These are phyloP conservation scores for Limnephilus auricula DNA, from an alignment of 2,888 invertebrate genomes.

Conservation along the genomic window DNA sequence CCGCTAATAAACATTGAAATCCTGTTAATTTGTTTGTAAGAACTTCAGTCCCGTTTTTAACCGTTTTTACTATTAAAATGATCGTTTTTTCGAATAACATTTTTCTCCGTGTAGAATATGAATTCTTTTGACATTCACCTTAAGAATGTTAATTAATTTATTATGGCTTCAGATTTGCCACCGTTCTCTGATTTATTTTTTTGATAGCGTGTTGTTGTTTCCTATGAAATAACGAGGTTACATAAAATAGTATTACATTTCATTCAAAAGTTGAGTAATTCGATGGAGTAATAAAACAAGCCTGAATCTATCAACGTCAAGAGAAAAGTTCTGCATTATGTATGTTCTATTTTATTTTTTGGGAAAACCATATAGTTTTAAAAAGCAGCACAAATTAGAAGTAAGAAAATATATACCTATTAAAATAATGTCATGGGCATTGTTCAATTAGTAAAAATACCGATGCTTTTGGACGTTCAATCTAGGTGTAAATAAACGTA, in stretches of 20 bases:
- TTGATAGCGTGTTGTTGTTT: not conserved
- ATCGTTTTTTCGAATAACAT: no score
- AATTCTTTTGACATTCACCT: no score
- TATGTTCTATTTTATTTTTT: not conserved
- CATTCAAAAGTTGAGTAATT: not conserved
- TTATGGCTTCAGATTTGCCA: not conserved
- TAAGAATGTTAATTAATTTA: not conserved
- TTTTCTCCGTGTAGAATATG: no score
- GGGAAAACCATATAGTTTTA: slow-evolving; percentile 22
- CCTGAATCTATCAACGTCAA: not conserved
- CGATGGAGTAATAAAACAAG: not conserved
- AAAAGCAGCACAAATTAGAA: slow-evolving; percentile 51
- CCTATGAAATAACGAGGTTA: not conserved
- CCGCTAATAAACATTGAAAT: no score
- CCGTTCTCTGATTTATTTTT: not conserved
- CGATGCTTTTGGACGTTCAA: slow-evolving; percentile 33
- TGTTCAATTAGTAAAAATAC: slow-evolving; percentile 11
- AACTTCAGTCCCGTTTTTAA: no score
- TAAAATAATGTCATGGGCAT: slow-evolving; percentile 19
- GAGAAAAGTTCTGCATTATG: not conserved
- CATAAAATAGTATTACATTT: not conserved
- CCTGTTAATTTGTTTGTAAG: no score
- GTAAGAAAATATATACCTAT: slow-evolving; percentile 34
- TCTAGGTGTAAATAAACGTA: slow-evolving; percentile 50
- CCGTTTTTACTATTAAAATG: no score